Evolutionary conservation across 2,797 vertebrate species (phyloP).

Genomic region (Ataeniobius toweri): DNA sequence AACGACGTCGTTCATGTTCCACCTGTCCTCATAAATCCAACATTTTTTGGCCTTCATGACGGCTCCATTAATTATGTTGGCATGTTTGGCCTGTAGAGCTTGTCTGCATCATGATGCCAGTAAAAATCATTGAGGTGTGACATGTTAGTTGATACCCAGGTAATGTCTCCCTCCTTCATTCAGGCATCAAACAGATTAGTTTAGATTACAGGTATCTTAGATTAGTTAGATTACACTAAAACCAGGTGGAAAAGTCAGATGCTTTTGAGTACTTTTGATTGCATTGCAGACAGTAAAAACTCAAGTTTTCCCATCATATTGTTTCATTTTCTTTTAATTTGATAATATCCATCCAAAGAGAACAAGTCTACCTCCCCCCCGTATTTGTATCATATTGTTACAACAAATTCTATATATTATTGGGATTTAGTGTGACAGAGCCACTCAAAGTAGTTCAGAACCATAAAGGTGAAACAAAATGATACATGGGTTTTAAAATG

Average conservation of each 20-base stretch:
- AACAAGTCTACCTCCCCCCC: neutral
- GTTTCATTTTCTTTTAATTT: neutral
- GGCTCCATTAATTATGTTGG: neutral
- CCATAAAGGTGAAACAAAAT: neutral
- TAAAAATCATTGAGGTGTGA: neutral
- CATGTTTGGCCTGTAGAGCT: neutral
- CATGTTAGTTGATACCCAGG: neutral
- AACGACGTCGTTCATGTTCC: neutral
- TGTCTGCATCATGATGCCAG: neutral
- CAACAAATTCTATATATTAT: neutral
- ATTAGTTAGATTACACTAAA: too few species aligned
- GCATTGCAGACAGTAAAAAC: too few species aligned
- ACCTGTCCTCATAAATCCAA: conserved; percentile 1
- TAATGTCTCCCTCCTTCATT: neutral
- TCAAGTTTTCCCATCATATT: too few species aligned
- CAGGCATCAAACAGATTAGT: neutral
- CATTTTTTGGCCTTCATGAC: neutral
- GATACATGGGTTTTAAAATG: neutral
- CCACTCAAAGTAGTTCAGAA: neutral
- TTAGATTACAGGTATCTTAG: neutral
- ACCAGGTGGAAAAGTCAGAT: too few species aligned
- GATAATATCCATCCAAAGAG: neutral
- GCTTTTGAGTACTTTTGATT: too few species aligned
- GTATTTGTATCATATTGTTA: neutral
- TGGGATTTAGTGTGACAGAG: neutral